A percentile compares a stretch with the other conserved stretches of the same genome.
Conservation (phyloP, 2,888 invertebrate genomes). For the Pteria penguin region DNA sequence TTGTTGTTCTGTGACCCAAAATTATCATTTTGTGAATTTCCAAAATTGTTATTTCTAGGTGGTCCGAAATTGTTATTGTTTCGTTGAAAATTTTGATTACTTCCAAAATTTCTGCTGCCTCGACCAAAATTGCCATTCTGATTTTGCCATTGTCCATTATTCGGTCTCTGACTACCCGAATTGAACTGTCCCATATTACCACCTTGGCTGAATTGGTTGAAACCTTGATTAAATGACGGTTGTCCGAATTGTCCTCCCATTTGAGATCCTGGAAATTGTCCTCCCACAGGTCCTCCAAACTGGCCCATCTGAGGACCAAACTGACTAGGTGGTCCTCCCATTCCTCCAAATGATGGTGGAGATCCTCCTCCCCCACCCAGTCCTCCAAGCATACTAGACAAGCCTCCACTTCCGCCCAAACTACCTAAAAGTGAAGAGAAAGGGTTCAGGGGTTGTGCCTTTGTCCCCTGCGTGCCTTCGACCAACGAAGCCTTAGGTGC, state of each 20-base stretch:
- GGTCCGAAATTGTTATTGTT: not conserved
- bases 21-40: constrained; percentile 17
- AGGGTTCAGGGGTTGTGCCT: constrained; percentile 30
- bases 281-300: constrained; percentile 4
- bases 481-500: constrained; percentile 32
- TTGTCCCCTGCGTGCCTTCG: constrained; percentile 33
- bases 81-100: not conserved
- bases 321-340: not conserved
- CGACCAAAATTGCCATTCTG: no score
- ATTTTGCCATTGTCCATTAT: not conserved
- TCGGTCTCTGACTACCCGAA: not conserved
- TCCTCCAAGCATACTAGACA: constrained; percentile 22
- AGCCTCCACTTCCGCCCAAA: constrained; percentile 18
- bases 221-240: not conserved
- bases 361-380: not conserved
- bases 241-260: constrained; percentile 2
- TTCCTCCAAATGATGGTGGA: not conserved
- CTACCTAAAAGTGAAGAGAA: constrained; percentile 9
- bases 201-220: not conserved
- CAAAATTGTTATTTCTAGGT: not conserved
- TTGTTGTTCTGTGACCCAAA: constrained; percentile 9
- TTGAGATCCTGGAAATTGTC: constrained; percentile 11
- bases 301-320: constrained; percentile 10
- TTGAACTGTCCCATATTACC: not conserved
- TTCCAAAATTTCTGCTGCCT: no score